Conservation (phyloP, 2,113 vertebrate genomes). For the Petrocephalus microphthalmus region DNA sequence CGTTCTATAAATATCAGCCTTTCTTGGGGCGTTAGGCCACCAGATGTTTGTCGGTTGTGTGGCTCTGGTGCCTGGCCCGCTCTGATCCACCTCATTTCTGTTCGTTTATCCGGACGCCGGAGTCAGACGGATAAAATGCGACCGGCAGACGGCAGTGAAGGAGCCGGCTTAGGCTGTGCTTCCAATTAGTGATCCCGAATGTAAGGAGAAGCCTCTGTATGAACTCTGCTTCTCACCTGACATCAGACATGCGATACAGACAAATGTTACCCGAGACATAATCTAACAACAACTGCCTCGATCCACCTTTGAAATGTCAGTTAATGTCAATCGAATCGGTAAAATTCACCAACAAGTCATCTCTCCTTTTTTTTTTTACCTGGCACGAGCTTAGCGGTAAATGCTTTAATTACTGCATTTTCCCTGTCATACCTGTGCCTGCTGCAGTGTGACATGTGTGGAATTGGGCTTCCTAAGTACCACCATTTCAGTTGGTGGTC, state of each 20-base stretch:
- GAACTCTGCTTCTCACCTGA: background rate
- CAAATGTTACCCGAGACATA: background rate
- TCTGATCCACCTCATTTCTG: background rate
- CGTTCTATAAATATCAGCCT: background rate
- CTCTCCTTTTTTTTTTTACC: background rate
- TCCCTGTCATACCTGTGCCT: background rate
- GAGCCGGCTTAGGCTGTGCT: background rate
- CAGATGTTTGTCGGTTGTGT: background rate
- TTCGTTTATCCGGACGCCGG: background rate
- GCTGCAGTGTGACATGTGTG: background rate
- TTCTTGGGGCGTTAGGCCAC: background rate
- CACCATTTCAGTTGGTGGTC: background rate
- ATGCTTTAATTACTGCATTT: background rate
- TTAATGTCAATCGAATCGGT: background rate
- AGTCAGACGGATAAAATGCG: background rate
- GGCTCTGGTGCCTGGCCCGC: background rate
- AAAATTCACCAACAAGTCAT: background rate
- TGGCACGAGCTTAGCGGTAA: background rate
- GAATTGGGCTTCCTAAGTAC: background rate
- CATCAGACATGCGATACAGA: background rate
- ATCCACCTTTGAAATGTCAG: background rate
- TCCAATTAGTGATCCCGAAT: background rate
- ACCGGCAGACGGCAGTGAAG: background rate
- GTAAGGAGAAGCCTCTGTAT: background rate
- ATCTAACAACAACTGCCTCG: background rate